A percentile compares a stretch with the other conserved stretches of the same genome.
Conservation (phyloP, 1,140 invertebrate genomes). For the Sminthurides bifidus region DNA sequence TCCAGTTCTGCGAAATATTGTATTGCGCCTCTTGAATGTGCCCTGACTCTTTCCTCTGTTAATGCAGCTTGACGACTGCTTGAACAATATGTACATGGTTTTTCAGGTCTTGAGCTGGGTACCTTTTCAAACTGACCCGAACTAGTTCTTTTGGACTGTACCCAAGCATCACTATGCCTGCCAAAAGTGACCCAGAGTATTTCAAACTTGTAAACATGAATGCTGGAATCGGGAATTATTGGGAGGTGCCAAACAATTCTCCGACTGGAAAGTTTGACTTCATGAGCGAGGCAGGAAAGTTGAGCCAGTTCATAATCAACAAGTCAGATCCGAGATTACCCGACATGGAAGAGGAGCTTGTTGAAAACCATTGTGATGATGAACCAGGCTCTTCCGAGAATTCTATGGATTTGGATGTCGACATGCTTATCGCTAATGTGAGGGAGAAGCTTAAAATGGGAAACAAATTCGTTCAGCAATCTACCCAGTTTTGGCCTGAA, state of each 20-base stretch:
- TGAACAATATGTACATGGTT: too few relatives aligned
- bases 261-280: conserved; percentile 20
- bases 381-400: conserved; percentile 11
- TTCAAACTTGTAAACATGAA: conserved; percentile 29
- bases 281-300: neutral
- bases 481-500: neutral
- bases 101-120: too few relatives aligned
- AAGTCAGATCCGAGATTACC: conserved; percentile 11
- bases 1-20: too few relatives aligned
- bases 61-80: too few relatives aligned
- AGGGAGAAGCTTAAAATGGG: conserved; percentile 26
- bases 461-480: neutral
- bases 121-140: too few relatives aligned
- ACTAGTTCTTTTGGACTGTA: too few relatives aligned
- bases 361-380: conserved; percentile 6
- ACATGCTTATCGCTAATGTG: conserved; percentile 24
- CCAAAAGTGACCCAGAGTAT: conserved; percentile 29
- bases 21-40: too few relatives aligned
- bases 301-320: conserved; percentile 13
- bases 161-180: too few relatives aligned
- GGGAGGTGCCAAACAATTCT: conserved; percentile 11
- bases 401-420: conserved; percentile 16
- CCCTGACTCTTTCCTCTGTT: too few relatives aligned
- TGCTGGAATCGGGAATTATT: conserved; percentile 14
- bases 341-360: conserved; percentile 5